Evolutionary conservation across 53 echinoderm and acorn worm genomes (phyloP).

Genomic region (Holothuria scabra): DNA sequence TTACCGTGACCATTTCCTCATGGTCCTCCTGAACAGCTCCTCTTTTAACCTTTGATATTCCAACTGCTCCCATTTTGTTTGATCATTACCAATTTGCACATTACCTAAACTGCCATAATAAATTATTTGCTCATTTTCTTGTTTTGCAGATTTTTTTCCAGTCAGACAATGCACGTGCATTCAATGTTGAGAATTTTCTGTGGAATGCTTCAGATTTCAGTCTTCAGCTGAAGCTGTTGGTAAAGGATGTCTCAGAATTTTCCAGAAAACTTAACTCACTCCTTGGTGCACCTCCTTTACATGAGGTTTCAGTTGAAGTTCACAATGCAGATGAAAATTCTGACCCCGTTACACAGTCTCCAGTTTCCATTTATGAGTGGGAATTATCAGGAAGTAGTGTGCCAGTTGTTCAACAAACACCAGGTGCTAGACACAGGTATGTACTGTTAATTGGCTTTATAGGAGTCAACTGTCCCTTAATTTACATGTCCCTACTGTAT

Average conservation of each 20-base stretch:
- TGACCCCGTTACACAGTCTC: background rate
- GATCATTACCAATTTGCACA: no score
- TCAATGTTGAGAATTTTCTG: background rate
- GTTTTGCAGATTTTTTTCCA: slow-evolving; percentile 27
- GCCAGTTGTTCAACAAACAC: no score
- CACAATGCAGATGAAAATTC: slow-evolving; percentile 10
- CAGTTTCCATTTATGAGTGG: slow-evolving; percentile 10
- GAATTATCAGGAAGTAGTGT: background rate
- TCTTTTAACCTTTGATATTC: no score
- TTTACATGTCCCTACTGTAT: no score
- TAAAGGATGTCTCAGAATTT: slow-evolving; percentile 1
- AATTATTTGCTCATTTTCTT: background rate
- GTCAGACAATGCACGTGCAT: slow-evolving; percentile 3
- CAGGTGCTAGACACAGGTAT: no score
- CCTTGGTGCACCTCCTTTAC: background rate
- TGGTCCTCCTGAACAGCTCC: no score
- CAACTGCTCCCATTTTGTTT: no score
- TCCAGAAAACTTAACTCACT: slow-evolving; percentile 15
- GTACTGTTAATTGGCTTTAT: no score
- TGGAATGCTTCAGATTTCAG: slow-evolving; percentile 26
- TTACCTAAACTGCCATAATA: no score
- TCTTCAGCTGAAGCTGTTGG: slow-evolving; percentile 3
- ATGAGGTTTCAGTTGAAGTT: slow-evolving; percentile 22
- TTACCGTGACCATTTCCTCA: no score
- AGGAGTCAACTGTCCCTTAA: no score